These are phyloP conservation scores for Lagria hirta DNA, from an alignment of 2,888 invertebrate species.

Conservation along the genomic window DNA sequence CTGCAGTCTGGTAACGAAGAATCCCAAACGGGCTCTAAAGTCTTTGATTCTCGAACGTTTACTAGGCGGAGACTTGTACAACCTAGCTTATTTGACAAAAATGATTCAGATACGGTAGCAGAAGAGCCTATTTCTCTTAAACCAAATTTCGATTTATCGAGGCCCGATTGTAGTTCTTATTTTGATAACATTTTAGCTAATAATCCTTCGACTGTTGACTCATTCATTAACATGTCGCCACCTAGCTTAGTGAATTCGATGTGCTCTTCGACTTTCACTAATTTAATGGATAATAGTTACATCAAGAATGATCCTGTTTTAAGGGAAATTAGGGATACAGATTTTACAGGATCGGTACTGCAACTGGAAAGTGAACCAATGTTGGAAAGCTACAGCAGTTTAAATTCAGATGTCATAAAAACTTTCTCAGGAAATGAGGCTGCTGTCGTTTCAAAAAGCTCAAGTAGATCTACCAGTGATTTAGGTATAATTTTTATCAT, in stretches of 20 bases:
- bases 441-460: too few relatives aligned
- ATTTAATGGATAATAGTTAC: constrained; percentile 52
- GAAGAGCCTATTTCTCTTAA: too few relatives aligned
- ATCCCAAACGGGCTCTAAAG: constrained; percentile 9
- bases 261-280: constrained; percentile 54
- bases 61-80: too few relatives aligned
- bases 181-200: constrained; percentile 49
- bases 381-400: constrained; percentile 48
- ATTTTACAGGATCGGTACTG: constrained; percentile 46
- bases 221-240: constrained; percentile 57
- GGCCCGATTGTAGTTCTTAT: constrained; percentile 45
- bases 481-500: too few relatives aligned
- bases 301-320: constrained; percentile 52
- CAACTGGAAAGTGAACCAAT: constrained; percentile 48
- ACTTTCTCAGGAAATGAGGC: too few relatives aligned
- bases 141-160: constrained; percentile 50
- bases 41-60: constrained; percentile 67
- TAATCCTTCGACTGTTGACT: constrained; percentile 58
- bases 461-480: too few relatives aligned
- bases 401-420: constrained; percentile 50
- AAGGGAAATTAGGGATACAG: constrained; percentile 51
- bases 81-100: too few relatives aligned
- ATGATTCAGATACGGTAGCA: too few relatives aligned
- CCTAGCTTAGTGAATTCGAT: constrained; percentile 63
- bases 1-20: constrained; percentile 20